Base-by-base conservation (phyloP, 64 coral and sea anemone species). In the Exaiptasia diaphana region DNA sequence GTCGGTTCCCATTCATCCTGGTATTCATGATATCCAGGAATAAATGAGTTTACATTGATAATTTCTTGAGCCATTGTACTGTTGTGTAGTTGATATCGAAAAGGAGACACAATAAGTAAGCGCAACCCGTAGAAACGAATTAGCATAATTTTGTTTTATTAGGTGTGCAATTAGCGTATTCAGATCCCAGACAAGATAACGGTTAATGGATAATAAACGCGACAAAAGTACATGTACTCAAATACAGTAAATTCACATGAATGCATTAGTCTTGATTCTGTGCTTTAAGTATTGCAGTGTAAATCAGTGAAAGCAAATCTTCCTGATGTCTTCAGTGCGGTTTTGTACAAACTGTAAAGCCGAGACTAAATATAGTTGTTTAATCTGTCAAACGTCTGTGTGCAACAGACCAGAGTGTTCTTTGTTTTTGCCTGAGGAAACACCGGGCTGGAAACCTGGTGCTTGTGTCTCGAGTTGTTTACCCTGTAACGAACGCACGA, bases 1-100 rank as follows among this genome's bases (percentile, higher is more conserved):
- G 59, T 68, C 69, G 73, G 73, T 68, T 87, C 49, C 85, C 49
- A 87, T 41, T 87, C 85, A 53, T 54, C 46, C 53, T 67, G 37
- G 57, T 87, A 78, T 78, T 64, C 85, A 53, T 78, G 49, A 48
- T 87, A 87, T 87, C 85, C 59, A 58, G 73, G n/a, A 78, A 78
- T 87, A 50, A 78, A 77, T 41, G 27, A 87, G 53, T 87, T 78
- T 39, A 77, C 84, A 23, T 65, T 87, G 65, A 87, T 69, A 76
- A 46, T 85, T 74, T 85, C 42, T 65, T 52, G 39, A 63, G 84
- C 38, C 84, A 78, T 87, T 40, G 45, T 38, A 78, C 32, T 70
- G 21, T 38, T 70, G 26, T 38, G 9, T 34, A 6, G 15, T 6
- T 46, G 15, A 15, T 46, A 46, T 15, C 43, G 43, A 46, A 6